Evolutionary conservation across 2,113 vertebrate species (phyloP), one percentile per base, ranked within the genome.

Genomic region (Protomyctophum bolini): DNA sequence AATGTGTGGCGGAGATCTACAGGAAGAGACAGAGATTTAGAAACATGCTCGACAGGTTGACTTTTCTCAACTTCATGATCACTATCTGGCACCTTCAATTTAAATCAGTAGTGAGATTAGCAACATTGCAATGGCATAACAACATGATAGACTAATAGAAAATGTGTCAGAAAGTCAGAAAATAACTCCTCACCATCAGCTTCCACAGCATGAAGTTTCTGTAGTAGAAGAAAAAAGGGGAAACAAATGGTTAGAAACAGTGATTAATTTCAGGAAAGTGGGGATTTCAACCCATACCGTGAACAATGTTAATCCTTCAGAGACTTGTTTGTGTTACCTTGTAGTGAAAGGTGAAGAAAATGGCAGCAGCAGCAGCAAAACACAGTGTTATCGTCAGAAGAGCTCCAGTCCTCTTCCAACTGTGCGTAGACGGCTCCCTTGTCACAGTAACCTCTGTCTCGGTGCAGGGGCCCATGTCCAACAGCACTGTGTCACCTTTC

Each of bases 1-100:
- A 92, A 8, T 0, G 72, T 65, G 62, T 78, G 89, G 15, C 29
- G 81, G 2, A 92, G 61, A 58, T 69, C 93, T 92, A 86, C 0
- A 78, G 76, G 6, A 74, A 73, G 70, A 59, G 14, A 69, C 10
- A 50, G 12, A 76, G 2, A 21, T 54, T 62, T 28, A 58, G 1
- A 28, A 60, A 49, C 33, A 3, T 41, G 33, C 33, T 41, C 33
- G 33, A 41, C 33, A 41, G 33, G 33, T 41, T 41, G 33, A 41
- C 5, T 41, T 41, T 41, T 41, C 33, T 4, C 33, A 41, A 6
- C 33, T 41, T 41, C 33, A 41, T 41, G 33, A 41, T 41, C 33
- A 41, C 33, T 41, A 41, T 41, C 33, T 41, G 33, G 1, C 33
- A 33, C 33, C 2, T 4, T 33, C 33, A 33, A 4, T 4, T 33